These are phyloP conservation scores for Euplagia quadripunctaria DNA, from an alignment of 2,888 invertebrate genomes.

Conservation along the genomic window DNA sequence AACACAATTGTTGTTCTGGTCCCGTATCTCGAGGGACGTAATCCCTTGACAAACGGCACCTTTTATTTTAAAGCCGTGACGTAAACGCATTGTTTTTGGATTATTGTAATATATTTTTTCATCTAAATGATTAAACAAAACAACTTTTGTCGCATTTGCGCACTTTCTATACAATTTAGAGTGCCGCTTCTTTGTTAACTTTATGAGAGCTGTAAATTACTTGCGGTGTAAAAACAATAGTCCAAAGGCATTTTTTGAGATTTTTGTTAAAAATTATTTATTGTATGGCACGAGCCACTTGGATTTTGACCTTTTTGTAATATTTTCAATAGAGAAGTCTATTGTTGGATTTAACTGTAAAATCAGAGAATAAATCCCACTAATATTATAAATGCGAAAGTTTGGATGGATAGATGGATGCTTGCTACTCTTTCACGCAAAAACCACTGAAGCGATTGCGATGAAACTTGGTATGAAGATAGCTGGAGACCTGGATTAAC, in stretches of 20 bases:
- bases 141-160: slow-evolving; percentile 54
- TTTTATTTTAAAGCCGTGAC: slow-evolving; percentile 80
- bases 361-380: not conserved
- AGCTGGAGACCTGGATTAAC: too few species aligned
- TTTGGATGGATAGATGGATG: too few species aligned
- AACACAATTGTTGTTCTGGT: slow-evolving; percentile 72
- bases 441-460: too few species aligned
- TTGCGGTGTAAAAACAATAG: slow-evolving; percentile 53
- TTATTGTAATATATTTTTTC: slow-evolving; percentile 58
- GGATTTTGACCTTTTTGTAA: slow-evolving; percentile 27
- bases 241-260: slow-evolving; percentile 31
- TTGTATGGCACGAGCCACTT: slow-evolving; percentile 57
- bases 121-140: slow-evolving; percentile 59
- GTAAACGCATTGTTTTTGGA: slow-evolving; percentile 71
- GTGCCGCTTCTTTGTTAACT: slow-evolving; percentile 52
- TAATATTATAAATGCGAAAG: too few species aligned
- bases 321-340: not conserved
- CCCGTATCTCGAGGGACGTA: slow-evolving; percentile 69
- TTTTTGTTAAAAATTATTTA: slow-evolving; percentile 29
- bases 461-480: too few species aligned
- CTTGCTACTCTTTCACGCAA: too few species aligned
- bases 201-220: slow-evolving; percentile 60
- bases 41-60: slow-evolving; percentile 79
- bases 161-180: slow-evolving; percentile 48
- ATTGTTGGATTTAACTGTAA: not conserved